A percentile compares a stretch with the other conserved stretches of the same genome.
These are phyloP conservation scores for Megalurothrips usitatus DNA, from an alignment of 2,888 invertebrate species.

Conservation along the genomic window DNA sequence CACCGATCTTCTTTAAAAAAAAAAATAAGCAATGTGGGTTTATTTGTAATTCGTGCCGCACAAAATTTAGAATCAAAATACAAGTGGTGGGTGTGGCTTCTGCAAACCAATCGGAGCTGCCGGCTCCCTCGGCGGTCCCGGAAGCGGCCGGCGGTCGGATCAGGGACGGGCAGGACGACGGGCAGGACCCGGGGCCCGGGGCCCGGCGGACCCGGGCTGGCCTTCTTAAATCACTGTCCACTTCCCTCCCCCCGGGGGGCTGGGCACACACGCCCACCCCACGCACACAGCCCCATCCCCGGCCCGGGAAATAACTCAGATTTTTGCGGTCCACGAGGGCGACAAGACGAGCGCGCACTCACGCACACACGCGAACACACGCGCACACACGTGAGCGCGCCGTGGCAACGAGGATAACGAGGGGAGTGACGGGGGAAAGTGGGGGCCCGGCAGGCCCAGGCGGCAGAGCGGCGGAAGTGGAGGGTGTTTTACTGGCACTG, in stretches of 20 bases:
- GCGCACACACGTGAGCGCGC: neutral
- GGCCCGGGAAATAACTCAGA: neutral
- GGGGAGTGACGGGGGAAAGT: neutral
- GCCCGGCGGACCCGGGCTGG: neutral
- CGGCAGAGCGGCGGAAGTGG: too few species aligned
- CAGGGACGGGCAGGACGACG: too few species aligned
- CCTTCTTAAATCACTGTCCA: constrained; percentile 7
- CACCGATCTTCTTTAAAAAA: neutral
- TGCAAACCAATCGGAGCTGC: too few species aligned
- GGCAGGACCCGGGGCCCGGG: neutral
- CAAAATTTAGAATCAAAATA: too few species aligned
- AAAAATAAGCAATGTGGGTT: neutral
- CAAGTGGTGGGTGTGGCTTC: too few species aligned
- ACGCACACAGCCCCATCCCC: neutral
- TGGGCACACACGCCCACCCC: neutral
- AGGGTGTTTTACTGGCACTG: too few species aligned
- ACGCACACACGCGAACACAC: neutral
- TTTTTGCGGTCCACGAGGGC: neutral
- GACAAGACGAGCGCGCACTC: neutral
- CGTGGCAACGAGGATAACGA: neutral
- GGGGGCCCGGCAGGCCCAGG: too few species aligned
- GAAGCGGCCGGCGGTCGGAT: too few species aligned
- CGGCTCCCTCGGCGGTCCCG: too few species aligned
- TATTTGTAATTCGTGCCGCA: too few species aligned
- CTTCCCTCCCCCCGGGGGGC: neutral